phyloP scores from a whole-genome alignment of 1,140 invertebrate genomes.

The Lepidurus apus region DNA sequence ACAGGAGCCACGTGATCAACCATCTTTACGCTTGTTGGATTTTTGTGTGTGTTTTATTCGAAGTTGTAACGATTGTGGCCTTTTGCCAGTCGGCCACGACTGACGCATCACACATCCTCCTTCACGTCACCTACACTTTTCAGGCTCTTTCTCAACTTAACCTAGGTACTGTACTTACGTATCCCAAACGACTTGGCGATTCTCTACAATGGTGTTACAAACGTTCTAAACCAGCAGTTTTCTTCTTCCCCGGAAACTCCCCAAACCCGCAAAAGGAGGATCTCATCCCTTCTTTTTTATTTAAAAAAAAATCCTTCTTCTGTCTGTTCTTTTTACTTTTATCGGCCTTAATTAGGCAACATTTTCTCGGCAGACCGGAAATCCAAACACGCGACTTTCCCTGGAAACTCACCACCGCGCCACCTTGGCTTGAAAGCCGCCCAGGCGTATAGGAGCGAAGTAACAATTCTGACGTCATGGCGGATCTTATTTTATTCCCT shows the following conservation, averaged over 20 bases:
- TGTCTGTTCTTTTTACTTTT: not conserved
- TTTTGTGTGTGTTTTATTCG: no score
- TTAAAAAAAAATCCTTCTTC: not conserved
- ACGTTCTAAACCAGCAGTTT: not conserved
- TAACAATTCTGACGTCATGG: not conserved
- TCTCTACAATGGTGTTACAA: not conserved
- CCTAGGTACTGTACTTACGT: no score
- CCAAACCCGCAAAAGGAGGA: not conserved
- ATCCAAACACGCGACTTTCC: constrained; percentile 1
- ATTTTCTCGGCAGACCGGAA: constrained; percentile 18
- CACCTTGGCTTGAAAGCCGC: not conserved
- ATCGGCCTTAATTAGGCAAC: constrained; percentile 11
- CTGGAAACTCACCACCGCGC: not conserved
- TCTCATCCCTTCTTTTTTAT: no score
- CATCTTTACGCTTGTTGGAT: no score
- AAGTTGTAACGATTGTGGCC: no score
- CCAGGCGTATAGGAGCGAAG: not conserved
- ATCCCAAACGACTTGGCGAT: no score
- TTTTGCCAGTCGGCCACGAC: no score
- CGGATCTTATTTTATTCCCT: not conserved
- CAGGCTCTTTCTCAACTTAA: no score
- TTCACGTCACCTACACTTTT: no score
- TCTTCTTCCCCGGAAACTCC: not conserved
- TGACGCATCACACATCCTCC: no score
- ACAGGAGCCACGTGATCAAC: no score